Evolutionary conservation across 2,113 vertebrate species (phyloP).

Genomic region (Aptenodytes forsteri): DNA sequence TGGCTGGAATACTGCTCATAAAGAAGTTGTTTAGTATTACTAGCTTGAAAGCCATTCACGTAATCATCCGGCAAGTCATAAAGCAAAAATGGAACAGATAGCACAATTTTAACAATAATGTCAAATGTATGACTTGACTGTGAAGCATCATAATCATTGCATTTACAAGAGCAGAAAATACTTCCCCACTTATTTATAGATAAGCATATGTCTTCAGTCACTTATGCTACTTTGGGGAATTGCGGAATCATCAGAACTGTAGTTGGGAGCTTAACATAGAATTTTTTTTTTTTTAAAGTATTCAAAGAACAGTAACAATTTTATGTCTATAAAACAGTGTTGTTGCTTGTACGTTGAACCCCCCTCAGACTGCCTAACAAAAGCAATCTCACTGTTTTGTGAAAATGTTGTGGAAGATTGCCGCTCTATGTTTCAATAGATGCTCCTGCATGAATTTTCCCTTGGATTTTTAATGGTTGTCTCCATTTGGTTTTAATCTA

Average conservation of each 20-base stretch:
- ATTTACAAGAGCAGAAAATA: neutral
- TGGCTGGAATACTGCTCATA: neutral
- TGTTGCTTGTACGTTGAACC: neutral
- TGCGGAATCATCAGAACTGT: neutral
- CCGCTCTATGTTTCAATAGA: no score
- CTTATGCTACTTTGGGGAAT: neutral
- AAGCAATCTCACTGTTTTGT: no score
- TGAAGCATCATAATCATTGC: neutral
- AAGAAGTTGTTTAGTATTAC: neutral
- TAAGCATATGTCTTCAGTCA: neutral
- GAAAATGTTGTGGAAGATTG: no score
- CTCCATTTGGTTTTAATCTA: no score
- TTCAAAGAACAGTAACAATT: neutral
- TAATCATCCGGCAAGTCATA: neutral
- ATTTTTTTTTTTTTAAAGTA: neutral
- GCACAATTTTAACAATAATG: neutral
- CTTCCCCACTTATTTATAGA: neutral
- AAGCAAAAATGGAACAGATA: neutral
- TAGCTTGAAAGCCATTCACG: neutral
- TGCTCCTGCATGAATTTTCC: no score
- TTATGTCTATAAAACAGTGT: neutral
- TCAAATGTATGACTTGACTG: neutral
- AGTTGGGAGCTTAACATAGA: neutral
- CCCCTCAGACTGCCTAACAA: neutral
- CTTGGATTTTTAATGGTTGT: no score